Conservation (phyloP, 2,797 vertebrate genomes). For the Merluccius polli region DNA sequence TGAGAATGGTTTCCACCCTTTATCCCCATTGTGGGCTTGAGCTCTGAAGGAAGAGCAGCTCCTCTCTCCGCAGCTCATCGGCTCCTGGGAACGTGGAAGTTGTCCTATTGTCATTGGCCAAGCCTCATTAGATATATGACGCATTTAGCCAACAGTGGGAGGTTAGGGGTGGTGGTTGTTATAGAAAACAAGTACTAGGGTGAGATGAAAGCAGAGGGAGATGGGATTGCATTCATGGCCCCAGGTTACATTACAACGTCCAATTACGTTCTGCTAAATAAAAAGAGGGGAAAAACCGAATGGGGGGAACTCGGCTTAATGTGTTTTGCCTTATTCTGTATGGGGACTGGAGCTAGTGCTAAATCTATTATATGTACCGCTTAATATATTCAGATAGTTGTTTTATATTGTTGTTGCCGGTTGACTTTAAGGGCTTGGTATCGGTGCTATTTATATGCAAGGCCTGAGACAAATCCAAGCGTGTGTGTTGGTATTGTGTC, state of each 20-base stretch:
- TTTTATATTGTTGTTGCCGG: no score
- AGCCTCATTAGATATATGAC: conserved; percentile 41
- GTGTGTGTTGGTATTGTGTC: no score
- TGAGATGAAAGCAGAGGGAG: background rate
- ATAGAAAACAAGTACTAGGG: background rate
- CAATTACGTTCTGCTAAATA: background rate
- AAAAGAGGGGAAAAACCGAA: no score
- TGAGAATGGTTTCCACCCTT: conserved; percentile 38
- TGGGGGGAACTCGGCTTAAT: background rate
- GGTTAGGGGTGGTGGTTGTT: background rate
- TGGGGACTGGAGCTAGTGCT: background rate
- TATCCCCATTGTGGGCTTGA: conserved; percentile 32
- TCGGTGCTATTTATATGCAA: background rate
- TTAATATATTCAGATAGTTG: no score
- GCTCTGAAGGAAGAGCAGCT: conserved; percentile 35
- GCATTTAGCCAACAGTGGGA: conserved; percentile 41
- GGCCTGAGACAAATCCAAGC: no score
- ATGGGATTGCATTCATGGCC: background rate
- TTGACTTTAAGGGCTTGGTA: background rate
- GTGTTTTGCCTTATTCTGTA: background rate
- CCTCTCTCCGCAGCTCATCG: background rate
- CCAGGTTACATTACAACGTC: background rate
- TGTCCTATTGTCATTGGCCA: conserved; percentile 38
- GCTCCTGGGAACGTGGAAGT: conserved; percentile 29
- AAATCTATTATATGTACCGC: no score